Evolutionary conservation across 2,113 vertebrate genomes (phyloP), one percentile per base, ranked within the genome.

Genomic region (Clarias batrachus): DNA sequence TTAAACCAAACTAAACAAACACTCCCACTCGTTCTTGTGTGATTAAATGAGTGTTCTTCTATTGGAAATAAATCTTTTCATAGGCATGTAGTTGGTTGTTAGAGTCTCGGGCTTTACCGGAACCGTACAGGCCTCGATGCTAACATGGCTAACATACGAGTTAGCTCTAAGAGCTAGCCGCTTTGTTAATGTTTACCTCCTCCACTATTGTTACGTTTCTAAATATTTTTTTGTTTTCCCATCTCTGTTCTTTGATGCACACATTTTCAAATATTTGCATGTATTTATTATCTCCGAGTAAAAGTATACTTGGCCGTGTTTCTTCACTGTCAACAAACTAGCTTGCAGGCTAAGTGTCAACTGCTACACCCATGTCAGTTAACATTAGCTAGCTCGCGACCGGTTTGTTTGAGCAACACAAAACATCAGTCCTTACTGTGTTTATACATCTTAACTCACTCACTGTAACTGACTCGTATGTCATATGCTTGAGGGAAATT

Each of bases 51-150:
- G 57, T 68, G 25, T 52, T 52, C 25, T 78, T 63, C 48, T 37
- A 30, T 33, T 19, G 8, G 17, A 59, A 37, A 33, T 60, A 37
- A 60, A 5, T 21, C 56, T 71, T 84, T 48, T 54, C 33, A 71
- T 68, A 83, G 59, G 86, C n/a, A 37, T 66, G 21, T 74, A 52
- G 21, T 71, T 48, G 37, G 52, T 41, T 60, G 81, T 27, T 59
- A 81, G 81, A 79, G 27, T 84, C 79, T 90, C 78, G 66, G 89
- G 89, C 87, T 91, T 88, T 63, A 63, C 90, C 89, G 87, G 89
- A 89, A 84, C 74, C 68, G 59, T 41, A 27, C 80, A 92, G 91
- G 91, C 91, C 91, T 84, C 88, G 54, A 16, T 81, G 54, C 84
- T 84, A 33, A 81, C 14, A 66, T 27, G 8, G 66, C 57, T 57